Conservation (phyloP, 2,797 vertebrate species). For the Catostomus latipinnis region DNA sequence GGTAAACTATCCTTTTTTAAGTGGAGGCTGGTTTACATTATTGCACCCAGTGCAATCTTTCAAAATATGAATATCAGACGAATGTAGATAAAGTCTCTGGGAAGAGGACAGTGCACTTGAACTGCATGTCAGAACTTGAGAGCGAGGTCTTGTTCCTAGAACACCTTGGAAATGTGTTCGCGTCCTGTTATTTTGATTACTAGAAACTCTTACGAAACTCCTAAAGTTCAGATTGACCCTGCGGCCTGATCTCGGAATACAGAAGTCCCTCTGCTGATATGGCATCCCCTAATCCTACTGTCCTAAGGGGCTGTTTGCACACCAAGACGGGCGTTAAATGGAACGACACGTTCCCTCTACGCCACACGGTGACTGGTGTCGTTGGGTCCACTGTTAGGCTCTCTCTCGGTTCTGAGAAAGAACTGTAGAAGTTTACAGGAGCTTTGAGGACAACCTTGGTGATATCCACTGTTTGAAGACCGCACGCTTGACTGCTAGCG, state of each 20-base stretch:
- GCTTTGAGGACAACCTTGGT: conserved; percentile 85
- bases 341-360: conserved; percentile 85
- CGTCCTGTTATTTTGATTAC: not conserved
- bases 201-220: not conserved
- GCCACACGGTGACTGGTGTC: conserved; percentile 86
- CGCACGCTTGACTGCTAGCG: conserved; percentile 91
- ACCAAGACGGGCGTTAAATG: conserved; percentile 90
- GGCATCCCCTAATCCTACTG: conserved; percentile 94
- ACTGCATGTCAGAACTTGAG: conserved; percentile 1
- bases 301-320: conserved; percentile 90
- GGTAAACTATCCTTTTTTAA: too few relatives aligned
- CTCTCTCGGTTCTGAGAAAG: conserved; percentile 73
- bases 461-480: conserved; percentile 79
- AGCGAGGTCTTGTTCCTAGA: not conserved
- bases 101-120: conserved; percentile 16
- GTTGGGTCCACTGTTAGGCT: conserved; percentile 79
- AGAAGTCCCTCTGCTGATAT: conserved; percentile 95
- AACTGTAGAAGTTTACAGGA: conserved; percentile 85
- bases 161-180: not conserved
- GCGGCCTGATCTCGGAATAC: conserved; percentile 82
- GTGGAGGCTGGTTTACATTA: not conserved
- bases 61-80: conserved; percentile 17
- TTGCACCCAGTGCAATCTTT: conserved; percentile 46
- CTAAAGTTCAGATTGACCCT: conserved; percentile 41
- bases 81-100: conserved; percentile 4